These are phyloP conservation scores for Orthosia gothica DNA, from an alignment of 2,888 invertebrate species.

Conservation along the genomic window DNA sequence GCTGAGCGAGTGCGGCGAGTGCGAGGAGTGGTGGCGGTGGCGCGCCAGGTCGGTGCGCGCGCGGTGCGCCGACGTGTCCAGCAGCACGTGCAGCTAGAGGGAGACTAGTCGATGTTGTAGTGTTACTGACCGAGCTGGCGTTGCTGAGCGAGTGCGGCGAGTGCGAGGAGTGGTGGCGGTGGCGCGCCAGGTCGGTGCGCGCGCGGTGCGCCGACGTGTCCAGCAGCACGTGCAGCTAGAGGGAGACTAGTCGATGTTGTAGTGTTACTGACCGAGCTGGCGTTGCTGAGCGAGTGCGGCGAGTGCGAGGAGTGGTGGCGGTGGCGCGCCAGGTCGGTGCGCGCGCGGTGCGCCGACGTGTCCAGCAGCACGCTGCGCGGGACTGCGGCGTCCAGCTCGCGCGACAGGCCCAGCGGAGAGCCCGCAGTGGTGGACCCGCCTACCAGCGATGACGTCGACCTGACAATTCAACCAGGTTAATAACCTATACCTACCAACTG, in stretches of 20 bases:
- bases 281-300: constrained; percentile 91
- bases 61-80: constrained; percentile 96
- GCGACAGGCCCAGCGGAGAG: constrained; percentile 78
- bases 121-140: constrained; percentile 90
- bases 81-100: constrained; percentile 95
- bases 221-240: constrained; percentile 96
- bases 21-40: constrained; percentile 87
- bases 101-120: constrained; percentile 55
- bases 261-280: constrained; percentile 89
- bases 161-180: constrained; percentile 87
- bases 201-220: constrained; percentile 96
- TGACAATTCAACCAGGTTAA: background rate
- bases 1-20: constrained; percentile 85
- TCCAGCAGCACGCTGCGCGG: constrained; percentile 96
- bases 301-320: constrained; percentile 84
- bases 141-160: constrained; percentile 90
- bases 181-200: constrained; percentile 95
- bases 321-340: constrained; percentile 95
- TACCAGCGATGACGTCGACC: constrained; percentile 54
- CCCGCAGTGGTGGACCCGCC: constrained; percentile 48
- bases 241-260: constrained; percentile 63
- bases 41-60: constrained; percentile 96
- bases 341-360: constrained; percentile 94
- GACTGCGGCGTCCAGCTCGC: constrained; percentile 97
- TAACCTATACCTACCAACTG: background rate